Evolutionary conservation across 1,140 invertebrate genomes (phyloP).

Genomic region (Hirudo medicinalis): DNA sequence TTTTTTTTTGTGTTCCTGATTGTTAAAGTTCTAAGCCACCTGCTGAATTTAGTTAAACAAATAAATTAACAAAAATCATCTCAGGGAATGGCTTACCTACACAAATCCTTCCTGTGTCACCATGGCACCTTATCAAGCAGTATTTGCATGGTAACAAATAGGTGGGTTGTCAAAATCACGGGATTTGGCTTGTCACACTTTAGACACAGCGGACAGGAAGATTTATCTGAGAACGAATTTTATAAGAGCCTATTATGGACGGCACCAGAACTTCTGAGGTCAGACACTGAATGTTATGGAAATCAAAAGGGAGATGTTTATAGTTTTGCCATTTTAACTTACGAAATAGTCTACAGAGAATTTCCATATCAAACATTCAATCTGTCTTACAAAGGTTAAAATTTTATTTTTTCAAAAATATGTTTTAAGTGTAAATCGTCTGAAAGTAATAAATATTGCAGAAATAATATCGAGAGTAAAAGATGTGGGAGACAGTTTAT

Average conservation of each 20-base stretch:
- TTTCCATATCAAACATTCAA: background rate
- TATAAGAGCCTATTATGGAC: constrained; percentile 26
- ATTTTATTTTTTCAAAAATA: background rate
- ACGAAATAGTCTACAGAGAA: constrained; percentile 48
- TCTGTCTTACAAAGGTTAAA: background rate
- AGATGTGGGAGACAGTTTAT: background rate
- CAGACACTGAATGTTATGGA: constrained; percentile 38
- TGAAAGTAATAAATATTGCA: background rate
- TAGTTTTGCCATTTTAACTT: constrained; percentile 72
- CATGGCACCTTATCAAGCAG: constrained; percentile 90
- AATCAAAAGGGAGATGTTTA: constrained; percentile 73
- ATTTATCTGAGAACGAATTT: constrained; percentile 24
- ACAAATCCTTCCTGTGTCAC: constrained; percentile 59
- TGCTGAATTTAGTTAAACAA: too few relatives aligned
- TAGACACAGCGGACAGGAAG: constrained; percentile 12
- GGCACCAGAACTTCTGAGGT: constrained; percentile 31
- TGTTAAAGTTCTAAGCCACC: too few relatives aligned
- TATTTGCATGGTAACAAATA: constrained; percentile 71
- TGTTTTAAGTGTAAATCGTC: background rate
- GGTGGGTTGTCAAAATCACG: constrained; percentile 80
- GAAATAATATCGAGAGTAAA: constrained; percentile 14
- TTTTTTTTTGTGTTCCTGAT: too few relatives aligned
- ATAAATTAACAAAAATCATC: too few relatives aligned
- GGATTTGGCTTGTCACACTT: constrained; percentile 73
- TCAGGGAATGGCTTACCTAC: constrained; percentile 81